Percentiles rank a stretch among this genome's conserved stretches.
Evolutionary conservation across 37 sponge, comb jelly and placozoan genomes (phyloP).

Genomic region (Oopsacas minuta): DNA sequence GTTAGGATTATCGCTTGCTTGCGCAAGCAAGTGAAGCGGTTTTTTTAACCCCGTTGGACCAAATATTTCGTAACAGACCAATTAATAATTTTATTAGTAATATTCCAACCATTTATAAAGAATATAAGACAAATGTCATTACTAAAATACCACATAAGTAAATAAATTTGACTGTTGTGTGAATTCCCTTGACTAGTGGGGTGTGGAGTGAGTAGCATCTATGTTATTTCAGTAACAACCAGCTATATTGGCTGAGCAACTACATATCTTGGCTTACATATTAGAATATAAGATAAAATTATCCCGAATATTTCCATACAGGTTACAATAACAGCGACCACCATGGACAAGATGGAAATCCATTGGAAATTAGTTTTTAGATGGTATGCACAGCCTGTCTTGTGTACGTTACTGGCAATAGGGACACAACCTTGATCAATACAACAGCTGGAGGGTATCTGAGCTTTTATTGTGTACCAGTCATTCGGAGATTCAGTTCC

Average conservation of each 20-base stretch:
- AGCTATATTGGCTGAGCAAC: not conserved
- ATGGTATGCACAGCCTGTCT: not conserved
- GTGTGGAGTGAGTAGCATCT: not conserved
- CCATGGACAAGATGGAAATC: not conserved
- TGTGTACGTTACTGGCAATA: not conserved
- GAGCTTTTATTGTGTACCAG: not conserved
- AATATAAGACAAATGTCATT: too few relatives aligned
- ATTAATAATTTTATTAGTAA: too few relatives aligned
- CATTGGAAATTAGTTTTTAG: not conserved
- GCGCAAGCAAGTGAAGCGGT: too few relatives aligned
- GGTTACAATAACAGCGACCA: not conserved
- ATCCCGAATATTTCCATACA: conserved; percentile 1
- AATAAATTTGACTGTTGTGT: not conserved
- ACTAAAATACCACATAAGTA: not conserved
- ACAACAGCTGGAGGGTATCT: not conserved
- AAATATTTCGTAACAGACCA: too few relatives aligned
- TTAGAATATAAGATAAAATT: not conserved
- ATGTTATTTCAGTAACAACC: not conserved
- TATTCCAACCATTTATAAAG: too few relatives aligned
- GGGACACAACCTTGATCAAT: not conserved
- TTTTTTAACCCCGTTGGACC: too few relatives aligned
- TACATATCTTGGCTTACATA: conserved; percentile 16
- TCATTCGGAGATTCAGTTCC: not conserved
- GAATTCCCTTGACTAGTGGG: not conserved
- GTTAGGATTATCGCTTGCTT: too few relatives aligned